A percentile compares a stretch with the other conserved stretches of the same genome.
Conservation (phyloP, 1,140 invertebrate genomes). For the Micrasema longulum region DNA sequence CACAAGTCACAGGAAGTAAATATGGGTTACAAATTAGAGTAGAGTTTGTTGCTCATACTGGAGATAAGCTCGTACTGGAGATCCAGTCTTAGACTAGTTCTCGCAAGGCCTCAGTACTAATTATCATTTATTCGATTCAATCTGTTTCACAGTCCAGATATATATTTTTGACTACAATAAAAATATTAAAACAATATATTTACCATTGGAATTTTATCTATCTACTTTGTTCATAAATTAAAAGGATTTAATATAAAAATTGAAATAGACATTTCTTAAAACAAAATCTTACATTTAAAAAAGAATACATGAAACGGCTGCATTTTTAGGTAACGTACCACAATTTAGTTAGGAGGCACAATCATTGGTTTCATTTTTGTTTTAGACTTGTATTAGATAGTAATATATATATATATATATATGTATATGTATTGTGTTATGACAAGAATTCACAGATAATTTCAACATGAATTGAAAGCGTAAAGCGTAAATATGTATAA, state of each 20-base stretch:
- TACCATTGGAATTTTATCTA: constrained; percentile 52
- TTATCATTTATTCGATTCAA: constrained; percentile 54
- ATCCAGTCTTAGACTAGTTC: constrained; percentile 46
- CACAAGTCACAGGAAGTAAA: constrained; percentile 36
- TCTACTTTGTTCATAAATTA: constrained; percentile 55
- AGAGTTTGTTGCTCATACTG: constrained; percentile 15
- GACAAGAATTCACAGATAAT: constrained; percentile 56
- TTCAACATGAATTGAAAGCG: constrained; percentile 54
- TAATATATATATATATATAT: constrained; percentile 44
- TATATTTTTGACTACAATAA: constrained; percentile 52
- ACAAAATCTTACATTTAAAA: constrained; percentile 53
- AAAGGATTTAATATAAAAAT: constrained; percentile 53
- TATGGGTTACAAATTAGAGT: constrained; percentile 9
- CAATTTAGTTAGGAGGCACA: constrained; percentile 54
- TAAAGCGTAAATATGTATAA: constrained; percentile 55
- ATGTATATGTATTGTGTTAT: constrained; percentile 50
- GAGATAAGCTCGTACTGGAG: constrained; percentile 53
- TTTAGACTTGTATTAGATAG: constrained; percentile 50
- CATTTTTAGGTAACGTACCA: constrained; percentile 55
- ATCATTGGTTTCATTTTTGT: constrained; percentile 54
- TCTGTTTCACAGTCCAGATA: constrained; percentile 50
- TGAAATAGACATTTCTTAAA: constrained; percentile 51
- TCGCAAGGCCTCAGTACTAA: constrained; percentile 54
- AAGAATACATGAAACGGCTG: constrained; percentile 51
- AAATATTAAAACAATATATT: constrained; percentile 50